Percentiles rank a stretch among this genome's conserved stretches.
phyloP scores from a whole-genome alignment of 1,140 invertebrate species.

The Anthonomus grandis region DNA sequence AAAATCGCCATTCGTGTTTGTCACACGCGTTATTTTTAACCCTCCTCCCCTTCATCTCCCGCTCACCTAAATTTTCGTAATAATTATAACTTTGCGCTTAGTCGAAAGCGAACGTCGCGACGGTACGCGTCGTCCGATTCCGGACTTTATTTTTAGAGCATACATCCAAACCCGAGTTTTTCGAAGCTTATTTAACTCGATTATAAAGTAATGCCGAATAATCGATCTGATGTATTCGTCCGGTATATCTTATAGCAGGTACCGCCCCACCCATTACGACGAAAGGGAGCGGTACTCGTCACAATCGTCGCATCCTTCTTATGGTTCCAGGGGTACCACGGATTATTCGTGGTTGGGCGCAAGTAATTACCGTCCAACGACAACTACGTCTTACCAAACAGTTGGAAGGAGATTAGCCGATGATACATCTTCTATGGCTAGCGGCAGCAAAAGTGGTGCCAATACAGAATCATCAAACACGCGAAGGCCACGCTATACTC shows the following conservation, averaged over 20 bases:
- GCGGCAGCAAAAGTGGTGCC: slow-evolving; percentile 33
- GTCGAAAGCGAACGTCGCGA: slow-evolving; percentile 25
- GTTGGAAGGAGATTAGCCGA: slow-evolving; percentile 20
- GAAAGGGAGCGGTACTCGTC: slow-evolving; percentile 32
- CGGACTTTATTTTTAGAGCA: slow-evolving; percentile 24
- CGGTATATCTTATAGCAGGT: slow-evolving; percentile 37
- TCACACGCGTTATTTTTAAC: slow-evolving; percentile 20
- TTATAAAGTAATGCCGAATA: slow-evolving; percentile 28
- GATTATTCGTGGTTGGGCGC: slow-evolving; percentile 25
- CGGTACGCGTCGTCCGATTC: slow-evolving; percentile 17
- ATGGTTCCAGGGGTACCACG: slow-evolving; percentile 13
- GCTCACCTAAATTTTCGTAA: slow-evolving; percentile 30
- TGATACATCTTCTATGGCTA: slow-evolving; percentile 29
- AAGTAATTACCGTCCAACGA: slow-evolving; percentile 9
- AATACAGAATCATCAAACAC: slow-evolving; percentile 46
- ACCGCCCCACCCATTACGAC: slow-evolving; percentile 38
- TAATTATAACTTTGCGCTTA: slow-evolving; percentile 23
- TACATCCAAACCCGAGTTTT: no score
- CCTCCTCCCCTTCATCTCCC: slow-evolving; percentile 20
- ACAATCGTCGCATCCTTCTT: no score
- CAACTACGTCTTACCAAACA: slow-evolving; percentile 1
- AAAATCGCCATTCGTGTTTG: slow-evolving; percentile 21
- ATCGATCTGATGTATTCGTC: slow-evolving; percentile 38
- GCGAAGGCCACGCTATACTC: slow-evolving; percentile 63
- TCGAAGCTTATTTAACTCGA: slow-evolving; percentile 6